A percentile compares a stretch with the other conserved stretches of the same genome.
phyloP scores from a whole-genome alignment of 2,888 invertebrate genomes.

The Pandemis cinnamomeana region DNA sequence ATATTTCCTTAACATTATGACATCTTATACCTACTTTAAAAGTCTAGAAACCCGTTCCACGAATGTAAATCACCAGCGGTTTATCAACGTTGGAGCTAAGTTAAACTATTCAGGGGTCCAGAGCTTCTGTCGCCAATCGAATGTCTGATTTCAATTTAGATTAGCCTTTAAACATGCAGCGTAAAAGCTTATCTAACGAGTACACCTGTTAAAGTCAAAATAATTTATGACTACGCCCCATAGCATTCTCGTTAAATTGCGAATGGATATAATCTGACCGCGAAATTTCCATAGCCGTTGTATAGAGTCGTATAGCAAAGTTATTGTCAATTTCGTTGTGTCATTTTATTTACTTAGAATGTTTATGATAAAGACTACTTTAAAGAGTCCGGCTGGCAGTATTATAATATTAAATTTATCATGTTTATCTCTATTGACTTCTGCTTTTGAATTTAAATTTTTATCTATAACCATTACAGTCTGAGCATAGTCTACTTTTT shows the following conservation, averaged over 20 bases:
- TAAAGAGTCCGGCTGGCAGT: constrained; percentile 8
- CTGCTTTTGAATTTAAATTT: constrained; percentile 18
- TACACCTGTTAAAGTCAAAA: constrained; percentile 82
- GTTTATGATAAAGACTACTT: constrained; percentile 21
- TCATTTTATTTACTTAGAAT: constrained; percentile 17
- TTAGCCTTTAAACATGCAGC: constrained; percentile 78
- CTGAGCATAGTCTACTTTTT: constrained; percentile 19
- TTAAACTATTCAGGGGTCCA: constrained; percentile 62
- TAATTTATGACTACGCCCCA: constrained; percentile 73
- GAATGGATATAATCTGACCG: constrained; percentile 53
- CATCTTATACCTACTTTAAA: constrained; percentile 10
- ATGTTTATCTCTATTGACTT: constrained; percentile 21
- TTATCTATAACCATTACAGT: background rate
- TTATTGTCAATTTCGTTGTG: constrained; percentile 26
- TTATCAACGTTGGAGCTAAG: constrained; percentile 30
- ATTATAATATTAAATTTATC: constrained; percentile 17
- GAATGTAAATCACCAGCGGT: constrained; percentile 15
- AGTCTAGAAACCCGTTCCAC: constrained; percentile 23
- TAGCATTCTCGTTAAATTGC: constrained; percentile 58
- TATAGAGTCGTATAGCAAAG: constrained; percentile 23
- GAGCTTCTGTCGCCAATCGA: constrained; percentile 80
- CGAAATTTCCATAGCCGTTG: constrained; percentile 50
- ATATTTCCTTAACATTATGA: constrained; percentile 1
- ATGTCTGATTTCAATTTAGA: constrained; percentile 84
- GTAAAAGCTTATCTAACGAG: constrained; percentile 80